A percentile compares a stretch with the other conserved stretches of the same genome.
These are phyloP conservation scores for Lasiurus borealis DNA, from an alignment of 2,113 vertebrate species.

Conservation along the genomic window DNA sequence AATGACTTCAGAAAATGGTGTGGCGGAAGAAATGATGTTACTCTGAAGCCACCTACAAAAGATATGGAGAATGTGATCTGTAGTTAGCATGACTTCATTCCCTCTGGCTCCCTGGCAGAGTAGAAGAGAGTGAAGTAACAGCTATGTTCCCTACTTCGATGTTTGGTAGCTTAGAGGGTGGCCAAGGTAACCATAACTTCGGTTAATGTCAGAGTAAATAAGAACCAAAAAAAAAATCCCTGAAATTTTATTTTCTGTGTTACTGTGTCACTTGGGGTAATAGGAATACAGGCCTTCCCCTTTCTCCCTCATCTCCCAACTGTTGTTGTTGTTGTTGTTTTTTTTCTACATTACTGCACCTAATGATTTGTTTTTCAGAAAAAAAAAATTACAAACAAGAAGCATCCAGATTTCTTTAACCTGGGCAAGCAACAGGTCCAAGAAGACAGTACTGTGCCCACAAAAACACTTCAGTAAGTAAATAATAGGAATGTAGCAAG, in stretches of 20 bases:
- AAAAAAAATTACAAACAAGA: not conserved
- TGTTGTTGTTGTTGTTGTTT: too few relatives aligned
- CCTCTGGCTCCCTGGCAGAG: not conserved
- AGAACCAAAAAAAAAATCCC: not conserved
- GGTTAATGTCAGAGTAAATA: conserved; percentile 54
- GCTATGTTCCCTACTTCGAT: conserved; percentile 38
- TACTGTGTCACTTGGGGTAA: conserved; percentile 35
- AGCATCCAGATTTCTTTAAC: not conserved
- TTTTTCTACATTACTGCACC: not conserved
- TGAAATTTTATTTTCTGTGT: conserved; percentile 51
- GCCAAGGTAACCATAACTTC: conserved; percentile 68
- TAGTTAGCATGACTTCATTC: conserved; percentile 48
- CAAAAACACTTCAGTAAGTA: not conserved
- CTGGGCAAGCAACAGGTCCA: not conserved
- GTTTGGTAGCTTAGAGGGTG: not conserved
- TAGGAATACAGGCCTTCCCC: not conserved
- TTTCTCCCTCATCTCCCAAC: not conserved
- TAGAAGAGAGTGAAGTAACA: conserved; percentile 38
- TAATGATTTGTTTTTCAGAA: not conserved
- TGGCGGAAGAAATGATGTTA: not conserved
- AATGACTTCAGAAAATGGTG: conserved; percentile 8
- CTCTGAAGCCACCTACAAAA: conserved; percentile 31
- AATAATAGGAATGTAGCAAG: not conserved
- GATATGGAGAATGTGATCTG: not conserved
- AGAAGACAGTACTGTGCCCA: not conserved